Evolutionary conservation across 2,888 invertebrate species (phyloP), one percentile per base, ranked within the genome.

Genomic region (Nemoura dubitans): DNA sequence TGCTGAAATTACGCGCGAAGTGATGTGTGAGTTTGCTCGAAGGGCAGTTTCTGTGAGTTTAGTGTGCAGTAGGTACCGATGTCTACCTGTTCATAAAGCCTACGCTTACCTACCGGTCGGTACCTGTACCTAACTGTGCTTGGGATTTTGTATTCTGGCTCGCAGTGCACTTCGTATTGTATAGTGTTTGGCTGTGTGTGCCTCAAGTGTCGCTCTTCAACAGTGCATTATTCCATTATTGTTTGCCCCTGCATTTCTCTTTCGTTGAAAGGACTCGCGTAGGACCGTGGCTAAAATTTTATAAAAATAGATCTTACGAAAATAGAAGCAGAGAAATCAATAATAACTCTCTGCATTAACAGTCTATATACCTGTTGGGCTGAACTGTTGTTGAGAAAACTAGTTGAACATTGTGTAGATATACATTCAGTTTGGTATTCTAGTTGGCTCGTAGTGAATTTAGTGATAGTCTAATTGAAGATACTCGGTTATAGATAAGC

Each of bases 121-220:
- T n/a, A n/a, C n/a, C n/a, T n/a, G n/a, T 59, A 59, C 59, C 59
- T 59, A 59, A 59, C 59, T 59, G 59, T 59, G 21, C 59, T 59
- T 59, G 59, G 3, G 59, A 59, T 16, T 59, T 59, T 1, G 2
- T 7, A 59, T 59, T 59, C 59, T 21, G 59, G 59, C 36, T 59
- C 59, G 59, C 21, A 7, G 59, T 59, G 59, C 59, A 59, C 14
- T 59, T 10, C 14, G 59, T 21, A 59, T 59, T 59, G 59, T 59
- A 21, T 59, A 2, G 59, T 10, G 59, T 1, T 3, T 59, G 3
- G 14, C 59, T 59, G n/a, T 59, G 16, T 59, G 59, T 21, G 59
- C 21, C 21, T 59, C 14, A 14, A 59, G 59, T 59, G 59, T 59
- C 14, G 36, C 10, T 3, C 59, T 59, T 59, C 21, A 21, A 21